Percentiles rank a stretch among this genome's conserved stretches.
These are phyloP conservation scores for Drosophila basisetae DNA, from an alignment of 2,888 invertebrate genomes.

Conservation along the genomic window DNA sequence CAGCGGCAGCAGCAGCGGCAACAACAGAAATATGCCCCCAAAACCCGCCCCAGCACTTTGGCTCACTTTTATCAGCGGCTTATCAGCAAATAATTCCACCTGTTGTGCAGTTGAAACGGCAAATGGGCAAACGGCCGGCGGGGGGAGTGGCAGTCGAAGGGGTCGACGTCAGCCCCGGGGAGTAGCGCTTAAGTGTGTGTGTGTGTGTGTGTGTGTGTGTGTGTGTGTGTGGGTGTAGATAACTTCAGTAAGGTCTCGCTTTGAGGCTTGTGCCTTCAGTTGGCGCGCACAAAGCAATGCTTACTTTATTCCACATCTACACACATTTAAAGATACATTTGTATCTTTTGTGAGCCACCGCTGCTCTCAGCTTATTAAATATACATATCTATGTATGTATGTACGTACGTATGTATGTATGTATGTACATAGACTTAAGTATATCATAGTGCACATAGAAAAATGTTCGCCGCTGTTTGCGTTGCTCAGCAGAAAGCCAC, in stretches of 20 bases:
- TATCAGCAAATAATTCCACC: constrained; percentile 81
- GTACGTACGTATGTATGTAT: not conserved
- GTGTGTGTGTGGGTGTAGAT: constrained; percentile 46
- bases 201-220: constrained; percentile 25
- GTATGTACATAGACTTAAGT: constrained; percentile 36
- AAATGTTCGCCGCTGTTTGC: constrained; percentile 38
- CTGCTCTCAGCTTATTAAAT: constrained; percentile 43
- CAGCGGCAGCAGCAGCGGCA: not conserved
- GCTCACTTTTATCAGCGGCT: constrained; percentile 74
- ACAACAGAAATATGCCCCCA: constrained; percentile 35
- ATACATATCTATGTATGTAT: not conserved
- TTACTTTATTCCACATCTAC: constrained; percentile 36
- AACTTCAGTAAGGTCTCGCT: constrained; percentile 68
- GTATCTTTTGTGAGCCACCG: constrained; percentile 71
- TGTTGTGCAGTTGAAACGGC: constrained; percentile 60
- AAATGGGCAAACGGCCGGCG: not conserved
- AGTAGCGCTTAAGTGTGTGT: constrained; percentile 43
- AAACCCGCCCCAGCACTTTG: constrained; percentile 50
- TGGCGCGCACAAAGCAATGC: constrained; percentile 60
- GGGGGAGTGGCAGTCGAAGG: constrained; percentile 3
- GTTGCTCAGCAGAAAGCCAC: constrained; percentile 65
- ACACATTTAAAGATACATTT: constrained; percentile 52
- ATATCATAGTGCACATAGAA: constrained; percentile 23
- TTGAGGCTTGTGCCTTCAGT: constrained; percentile 28
- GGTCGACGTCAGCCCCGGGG: constrained; percentile 21